phyloP scores from a whole-genome alignment of 2,888 invertebrate genomes.

The Myathropa florea region DNA sequence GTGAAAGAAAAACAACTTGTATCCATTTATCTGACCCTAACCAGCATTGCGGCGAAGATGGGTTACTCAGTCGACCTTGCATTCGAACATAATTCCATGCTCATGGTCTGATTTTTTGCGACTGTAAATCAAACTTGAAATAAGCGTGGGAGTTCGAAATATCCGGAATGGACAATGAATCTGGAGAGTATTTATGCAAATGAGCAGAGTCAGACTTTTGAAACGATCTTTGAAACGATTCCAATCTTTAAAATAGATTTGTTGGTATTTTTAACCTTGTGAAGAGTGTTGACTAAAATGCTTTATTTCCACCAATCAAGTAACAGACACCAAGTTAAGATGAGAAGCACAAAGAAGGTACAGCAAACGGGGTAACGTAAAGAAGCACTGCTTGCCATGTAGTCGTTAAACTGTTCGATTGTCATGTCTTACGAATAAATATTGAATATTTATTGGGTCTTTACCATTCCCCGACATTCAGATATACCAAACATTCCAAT shows the following conservation, averaged over 20 bases:
- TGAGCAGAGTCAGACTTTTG: background rate
- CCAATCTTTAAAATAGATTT: background rate
- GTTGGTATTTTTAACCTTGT: background rate
- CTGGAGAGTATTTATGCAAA: background rate
- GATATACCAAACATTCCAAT: background rate
- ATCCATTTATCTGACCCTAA: background rate
- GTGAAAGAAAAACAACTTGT: background rate
- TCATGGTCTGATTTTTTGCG: background rate
- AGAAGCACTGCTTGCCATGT: background rate
- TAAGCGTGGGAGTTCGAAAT: background rate
- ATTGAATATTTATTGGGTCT: background rate
- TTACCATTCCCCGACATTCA: background rate
- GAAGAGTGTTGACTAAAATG: background rate
- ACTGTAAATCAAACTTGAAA: background rate
- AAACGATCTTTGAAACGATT: background rate
- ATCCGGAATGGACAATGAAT: background rate
- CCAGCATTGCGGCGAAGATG: background rate
- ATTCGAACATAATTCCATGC: background rate
- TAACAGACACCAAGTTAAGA: background rate
- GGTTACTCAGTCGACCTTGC: background rate
- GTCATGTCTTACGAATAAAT: background rate
- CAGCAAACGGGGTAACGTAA: background rate
- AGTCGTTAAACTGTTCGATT: background rate
- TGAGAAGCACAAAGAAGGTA: background rate
- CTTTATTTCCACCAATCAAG: background rate